Evolutionary conservation across 2,113 vertebrate genomes (phyloP).

Genomic region (Semnornis frantzii): DNA sequence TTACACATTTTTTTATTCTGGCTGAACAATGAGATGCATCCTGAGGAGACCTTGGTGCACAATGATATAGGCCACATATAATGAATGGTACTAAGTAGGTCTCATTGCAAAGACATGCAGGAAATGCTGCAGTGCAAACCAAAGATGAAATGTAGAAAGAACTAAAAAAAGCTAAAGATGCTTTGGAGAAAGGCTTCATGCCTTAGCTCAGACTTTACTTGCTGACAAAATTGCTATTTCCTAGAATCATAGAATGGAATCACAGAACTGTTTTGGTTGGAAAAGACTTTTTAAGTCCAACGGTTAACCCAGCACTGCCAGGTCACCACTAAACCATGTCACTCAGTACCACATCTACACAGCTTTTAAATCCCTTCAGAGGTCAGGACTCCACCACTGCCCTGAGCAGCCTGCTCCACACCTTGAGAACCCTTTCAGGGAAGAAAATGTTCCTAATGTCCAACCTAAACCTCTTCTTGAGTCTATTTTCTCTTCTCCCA

Average conservation of each 20-base stretch:
- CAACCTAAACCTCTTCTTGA: no score
- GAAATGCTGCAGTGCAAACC: background rate
- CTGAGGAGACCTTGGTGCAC: background rate
- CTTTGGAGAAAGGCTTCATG: background rate
- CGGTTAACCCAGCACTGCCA: no score
- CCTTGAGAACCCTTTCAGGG: no score
- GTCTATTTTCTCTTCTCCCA: no score
- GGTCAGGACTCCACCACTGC: no score
- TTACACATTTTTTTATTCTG: background rate
- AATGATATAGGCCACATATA: accelerated
- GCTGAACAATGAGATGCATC: background rate
- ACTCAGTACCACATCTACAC: no score
- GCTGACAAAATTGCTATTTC: background rate
- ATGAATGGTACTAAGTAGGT: background rate
- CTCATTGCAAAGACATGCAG: background rate
- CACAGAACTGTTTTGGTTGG: no score
- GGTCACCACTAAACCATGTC: no score
- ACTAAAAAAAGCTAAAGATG: background rate
- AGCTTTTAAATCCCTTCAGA: no score
- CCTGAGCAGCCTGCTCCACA: no score
- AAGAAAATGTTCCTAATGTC: no score
- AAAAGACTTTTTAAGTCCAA: no score
- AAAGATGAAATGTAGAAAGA: background rate
- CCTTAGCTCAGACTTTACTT: background rate
- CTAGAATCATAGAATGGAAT: background rate